Evolutionary conservation across 2,797 vertebrate genomes (phyloP).

Genomic region (Novumbra hubbsi): DNA sequence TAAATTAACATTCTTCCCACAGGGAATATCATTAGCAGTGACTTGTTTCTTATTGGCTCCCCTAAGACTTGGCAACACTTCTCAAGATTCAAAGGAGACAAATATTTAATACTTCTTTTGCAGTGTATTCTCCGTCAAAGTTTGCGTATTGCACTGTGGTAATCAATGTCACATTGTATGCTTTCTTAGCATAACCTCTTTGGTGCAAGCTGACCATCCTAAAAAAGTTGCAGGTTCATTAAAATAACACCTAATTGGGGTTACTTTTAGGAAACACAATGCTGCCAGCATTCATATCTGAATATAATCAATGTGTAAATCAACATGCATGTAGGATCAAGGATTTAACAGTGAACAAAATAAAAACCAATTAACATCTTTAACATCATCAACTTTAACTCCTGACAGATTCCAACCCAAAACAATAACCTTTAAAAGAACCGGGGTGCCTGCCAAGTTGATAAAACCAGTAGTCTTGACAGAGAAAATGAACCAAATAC

Average conservation of each 20-base stretch:
- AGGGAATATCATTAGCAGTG: conserved; percentile 67
- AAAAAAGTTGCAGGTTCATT: conserved; percentile 46
- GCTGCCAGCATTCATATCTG: background rate
- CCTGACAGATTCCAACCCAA: conserved; percentile 11
- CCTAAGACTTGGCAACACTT: conserved; percentile 62
- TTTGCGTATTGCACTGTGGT: conserved; percentile 42
- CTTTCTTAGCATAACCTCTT: conserved; percentile 44
- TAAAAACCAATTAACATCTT: conserved; percentile 3
- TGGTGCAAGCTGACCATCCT: conserved; percentile 32
- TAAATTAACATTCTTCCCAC: conserved; percentile 66
- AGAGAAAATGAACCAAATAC: conserved; percentile 13
- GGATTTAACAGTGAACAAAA: conserved; percentile 8
- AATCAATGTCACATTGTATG: conserved; percentile 57
- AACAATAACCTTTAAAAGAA: conserved; percentile 12
- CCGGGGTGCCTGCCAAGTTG: conserved; percentile 16
- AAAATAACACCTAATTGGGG: conserved; percentile 25
- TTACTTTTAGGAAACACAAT: background rate
- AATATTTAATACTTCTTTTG: conserved; percentile 50
- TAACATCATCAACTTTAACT: conserved; percentile 9
- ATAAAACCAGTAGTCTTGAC: conserved; percentile 29
- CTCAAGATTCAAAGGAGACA: conserved; percentile 55
- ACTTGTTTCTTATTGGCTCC: conserved; percentile 61
- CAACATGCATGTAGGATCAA: background rate
- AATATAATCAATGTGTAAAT: conserved; percentile 13
- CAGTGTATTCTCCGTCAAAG: conserved; percentile 35